phyloP scores from a whole-genome alignment of 2,888 invertebrate genomes.

The Drosophila antonietae region DNA sequence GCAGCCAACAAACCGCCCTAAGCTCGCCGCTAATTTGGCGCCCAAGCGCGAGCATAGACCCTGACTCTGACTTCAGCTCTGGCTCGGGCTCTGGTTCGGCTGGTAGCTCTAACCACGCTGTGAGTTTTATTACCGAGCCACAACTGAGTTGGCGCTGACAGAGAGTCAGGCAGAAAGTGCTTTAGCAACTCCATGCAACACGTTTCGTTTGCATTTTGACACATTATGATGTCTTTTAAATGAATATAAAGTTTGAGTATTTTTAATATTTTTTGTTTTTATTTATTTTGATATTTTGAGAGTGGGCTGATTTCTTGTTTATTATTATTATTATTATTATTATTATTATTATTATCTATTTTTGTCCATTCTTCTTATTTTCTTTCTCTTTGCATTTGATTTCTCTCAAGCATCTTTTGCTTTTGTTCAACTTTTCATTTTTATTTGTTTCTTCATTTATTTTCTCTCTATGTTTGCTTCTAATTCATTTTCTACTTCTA shows the following conservation, averaged over 20 bases:
- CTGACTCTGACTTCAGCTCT: constrained; percentile 6
- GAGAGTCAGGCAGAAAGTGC: background rate
- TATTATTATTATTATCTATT: too few species aligned
- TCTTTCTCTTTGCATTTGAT: too few species aligned
- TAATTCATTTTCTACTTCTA: too few species aligned
- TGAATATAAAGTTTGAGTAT: background rate
- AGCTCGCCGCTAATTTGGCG: constrained; percentile 70
- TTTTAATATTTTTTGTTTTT: background rate
- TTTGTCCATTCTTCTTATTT: too few species aligned
- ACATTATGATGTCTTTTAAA: background rate
- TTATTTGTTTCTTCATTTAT: too few species aligned
- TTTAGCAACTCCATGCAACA: background rate
- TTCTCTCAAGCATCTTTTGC: too few species aligned
- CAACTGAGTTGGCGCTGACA: background rate
- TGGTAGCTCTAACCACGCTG: constrained; percentile 18
- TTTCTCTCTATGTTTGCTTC: too few species aligned
- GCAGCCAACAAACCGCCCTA: constrained; percentile 3
- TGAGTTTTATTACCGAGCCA: constrained; percentile 18
- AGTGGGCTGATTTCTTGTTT: too few species aligned
- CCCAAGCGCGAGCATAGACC: constrained; percentile 68
- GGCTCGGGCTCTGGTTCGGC: constrained; percentile 12
- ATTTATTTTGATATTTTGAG: too few species aligned
- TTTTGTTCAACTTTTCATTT: too few species aligned
- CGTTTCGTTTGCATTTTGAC: background rate
- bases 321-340: too few species aligned